Base-by-base conservation (phyloP, 2,888 invertebrate genomes). In the Erebia epiphron region DNA sequence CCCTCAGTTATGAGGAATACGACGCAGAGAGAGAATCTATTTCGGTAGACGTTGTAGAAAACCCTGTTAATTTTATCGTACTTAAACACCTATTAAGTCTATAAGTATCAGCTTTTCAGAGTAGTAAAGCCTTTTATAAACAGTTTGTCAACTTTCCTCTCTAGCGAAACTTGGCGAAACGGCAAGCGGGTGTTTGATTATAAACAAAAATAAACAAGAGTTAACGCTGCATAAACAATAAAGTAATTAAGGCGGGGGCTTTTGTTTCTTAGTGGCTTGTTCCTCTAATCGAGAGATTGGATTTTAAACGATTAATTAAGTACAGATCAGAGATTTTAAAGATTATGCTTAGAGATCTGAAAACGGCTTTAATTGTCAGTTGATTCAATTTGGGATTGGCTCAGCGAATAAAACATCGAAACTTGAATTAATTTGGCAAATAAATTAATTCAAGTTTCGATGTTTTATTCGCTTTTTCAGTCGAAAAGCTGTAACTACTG, bases 181-280 rank as follows among this genome's bases (percentile, higher is more conserved):
- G 13, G 56, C 56, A 21, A 26, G 26, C 56, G 21, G 13, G 21
- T 26, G 21, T 13, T 62, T 62, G 18, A 43, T 61, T 62, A 62
- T 65, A 69, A 61, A 65, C 66, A 69, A 68, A 68, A 65, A 69
- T 66, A 71, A 71, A 71, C 65, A 49, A 65, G 62, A 65, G 21
- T 68, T 68, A 43, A 60, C 60, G 21, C 54, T 18, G 49, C 49
- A 64, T 68, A 11, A 56, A 52, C 16, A 54, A 60, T 68, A 68
- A n/a, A 61, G 61, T 66, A 69, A 69, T 71, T 56, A 69, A 49
- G 60, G 54, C 49, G 46, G 50, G 50, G 50, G 26, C 54, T 46
- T 46, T 65, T 68, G 68, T 65, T 61, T 56, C 71, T 71, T 49
- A 61, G 61, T 35, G 50, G 50, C 26, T 54, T 64, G 52, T 64